Percentiles rank a stretch among this genome's conserved stretches.
These are phyloP conservation scores for Charanyca ferruginea DNA, from an alignment of 2,888 invertebrate genomes.

Conservation along the genomic window DNA sequence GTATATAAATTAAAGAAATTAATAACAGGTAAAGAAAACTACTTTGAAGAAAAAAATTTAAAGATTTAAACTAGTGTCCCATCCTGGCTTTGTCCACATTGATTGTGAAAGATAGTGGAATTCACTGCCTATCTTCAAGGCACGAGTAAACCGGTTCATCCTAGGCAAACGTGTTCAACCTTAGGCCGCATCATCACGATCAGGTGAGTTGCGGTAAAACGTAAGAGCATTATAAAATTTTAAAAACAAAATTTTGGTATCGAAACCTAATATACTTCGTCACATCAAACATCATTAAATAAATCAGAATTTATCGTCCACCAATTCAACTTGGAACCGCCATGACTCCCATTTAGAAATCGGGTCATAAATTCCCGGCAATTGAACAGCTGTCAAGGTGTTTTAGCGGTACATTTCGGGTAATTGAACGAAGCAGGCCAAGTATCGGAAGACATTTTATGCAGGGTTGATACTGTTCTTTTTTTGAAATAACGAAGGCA, in stretches of 20 bases:
- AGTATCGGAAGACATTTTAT: slow-evolving; percentile 64
- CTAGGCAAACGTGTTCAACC: too few relatives aligned
- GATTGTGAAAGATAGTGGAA: too few relatives aligned
- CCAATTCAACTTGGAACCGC: slow-evolving; percentile 3
- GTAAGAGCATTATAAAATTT: too few relatives aligned
- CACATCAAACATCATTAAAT: slow-evolving; percentile 13
- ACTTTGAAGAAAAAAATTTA: too few relatives aligned
- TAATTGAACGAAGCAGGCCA: slow-evolving; percentile 47
- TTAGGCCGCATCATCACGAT: too few relatives aligned
- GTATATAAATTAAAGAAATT: too few relatives aligned
- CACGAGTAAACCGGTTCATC: too few relatives aligned
- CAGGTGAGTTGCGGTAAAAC: too few relatives aligned
- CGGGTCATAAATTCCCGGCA: slow-evolving; percentile 60
- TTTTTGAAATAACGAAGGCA: not conserved
- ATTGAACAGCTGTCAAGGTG: slow-evolving; percentile 48
- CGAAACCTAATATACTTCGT: not conserved
- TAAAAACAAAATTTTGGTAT: not conserved
- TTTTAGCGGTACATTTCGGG: slow-evolving; percentile 34
- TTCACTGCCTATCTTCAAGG: too few relatives aligned
- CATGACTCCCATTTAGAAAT: slow-evolving; percentile 24
- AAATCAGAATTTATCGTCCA: slow-evolving; percentile 15
- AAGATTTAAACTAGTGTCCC: too few relatives aligned
- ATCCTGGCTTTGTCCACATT: too few relatives aligned
- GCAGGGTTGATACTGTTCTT: slow-evolving; percentile 28
- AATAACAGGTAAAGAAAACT: too few relatives aligned